phyloP scores from a whole-genome alignment of 2,113 vertebrate genomes.

The Parus major region DNA sequence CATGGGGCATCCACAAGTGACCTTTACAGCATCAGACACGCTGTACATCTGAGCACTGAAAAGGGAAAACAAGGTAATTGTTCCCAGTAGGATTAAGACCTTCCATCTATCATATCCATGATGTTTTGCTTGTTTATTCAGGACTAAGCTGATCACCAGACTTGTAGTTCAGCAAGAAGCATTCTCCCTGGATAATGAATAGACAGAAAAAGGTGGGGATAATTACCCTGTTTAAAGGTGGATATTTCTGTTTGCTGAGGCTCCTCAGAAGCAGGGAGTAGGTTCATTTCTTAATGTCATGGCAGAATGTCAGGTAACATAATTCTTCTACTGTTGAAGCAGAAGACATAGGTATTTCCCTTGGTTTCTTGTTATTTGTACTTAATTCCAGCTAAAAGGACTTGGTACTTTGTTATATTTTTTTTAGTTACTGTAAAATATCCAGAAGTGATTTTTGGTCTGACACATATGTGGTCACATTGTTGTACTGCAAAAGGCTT shows the following conservation, averaged over 20 bases:
- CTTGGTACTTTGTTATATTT: neutral
- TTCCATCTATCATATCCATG: neutral
- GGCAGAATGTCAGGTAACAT: neutral
- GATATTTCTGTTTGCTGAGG: neutral
- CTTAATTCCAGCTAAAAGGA: neutral
- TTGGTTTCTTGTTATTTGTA: neutral
- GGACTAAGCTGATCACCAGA: neutral
- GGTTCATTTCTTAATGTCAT: neutral
- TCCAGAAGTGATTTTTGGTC: neutral
- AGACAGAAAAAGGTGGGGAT: neutral
- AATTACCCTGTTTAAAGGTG: neutral
- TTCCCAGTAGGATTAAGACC: neutral
- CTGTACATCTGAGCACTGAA: neutral
- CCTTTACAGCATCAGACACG: neutral
- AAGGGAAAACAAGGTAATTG: neutral
- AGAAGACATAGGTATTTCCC: neutral
- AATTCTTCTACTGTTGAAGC: neutral
- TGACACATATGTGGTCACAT: neutral
- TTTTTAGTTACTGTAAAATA: neutral
- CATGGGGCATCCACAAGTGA: neutral
- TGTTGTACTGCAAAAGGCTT: neutral
- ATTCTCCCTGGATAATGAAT: neutral
- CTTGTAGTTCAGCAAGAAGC: neutral
- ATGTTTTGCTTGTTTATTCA: neutral
- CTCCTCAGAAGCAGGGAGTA: neutral